These are phyloP conservation scores for Hirtodrosophila cameraria DNA, from an alignment of 2,888 invertebrate species.

Conservation along the genomic window DNA sequence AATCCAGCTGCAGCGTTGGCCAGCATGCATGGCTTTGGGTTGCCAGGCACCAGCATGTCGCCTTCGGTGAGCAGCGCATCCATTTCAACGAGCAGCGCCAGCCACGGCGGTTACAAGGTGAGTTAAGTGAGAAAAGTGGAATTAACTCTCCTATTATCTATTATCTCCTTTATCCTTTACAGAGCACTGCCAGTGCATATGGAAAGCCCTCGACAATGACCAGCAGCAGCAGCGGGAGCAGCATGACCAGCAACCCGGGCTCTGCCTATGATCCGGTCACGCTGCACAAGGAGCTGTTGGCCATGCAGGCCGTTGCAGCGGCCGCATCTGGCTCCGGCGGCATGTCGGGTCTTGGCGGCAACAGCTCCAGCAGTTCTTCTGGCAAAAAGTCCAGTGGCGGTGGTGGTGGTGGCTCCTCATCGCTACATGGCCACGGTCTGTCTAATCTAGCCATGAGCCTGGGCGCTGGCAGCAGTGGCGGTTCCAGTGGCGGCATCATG, in stretches of 20 bases:
- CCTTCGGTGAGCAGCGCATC: constrained; percentile 75
- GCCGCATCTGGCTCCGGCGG: constrained; percentile 77
- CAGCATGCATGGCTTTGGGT: constrained; percentile 82
- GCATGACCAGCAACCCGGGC: constrained; percentile 78
- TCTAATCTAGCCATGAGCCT: constrained; percentile 59
- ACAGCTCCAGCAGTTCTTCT: constrained; percentile 62
- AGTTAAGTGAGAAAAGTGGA: background rate
- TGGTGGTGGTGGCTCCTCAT: constrained; percentile 34
- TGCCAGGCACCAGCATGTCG: constrained; percentile 81
- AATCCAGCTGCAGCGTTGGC: constrained; percentile 80
- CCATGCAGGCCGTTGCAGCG: constrained; percentile 84
- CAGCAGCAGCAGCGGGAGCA: constrained; percentile 69
- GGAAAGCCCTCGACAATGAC: constrained; percentile 82
- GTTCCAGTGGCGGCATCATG: constrained; percentile 48
- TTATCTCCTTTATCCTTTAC: background rate
- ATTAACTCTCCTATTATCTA: too few relatives aligned
- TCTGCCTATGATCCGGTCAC: constrained; percentile 84
- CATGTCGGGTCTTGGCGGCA: constrained; percentile 37
- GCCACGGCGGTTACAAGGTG: constrained; percentile 81
- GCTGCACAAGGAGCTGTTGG: constrained; percentile 84
- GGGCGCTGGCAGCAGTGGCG: constrained; percentile 32
- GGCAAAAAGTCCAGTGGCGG: constrained; percentile 55
- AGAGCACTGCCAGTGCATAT: constrained; percentile 82
- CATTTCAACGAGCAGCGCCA: constrained; percentile 60
- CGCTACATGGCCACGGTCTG: constrained; percentile 61